Evolutionary conservation across 2,797 vertebrate genomes (phyloP), one percentile per base, ranked within the genome.

Genomic region (Tokudaia muenninki): DNA sequence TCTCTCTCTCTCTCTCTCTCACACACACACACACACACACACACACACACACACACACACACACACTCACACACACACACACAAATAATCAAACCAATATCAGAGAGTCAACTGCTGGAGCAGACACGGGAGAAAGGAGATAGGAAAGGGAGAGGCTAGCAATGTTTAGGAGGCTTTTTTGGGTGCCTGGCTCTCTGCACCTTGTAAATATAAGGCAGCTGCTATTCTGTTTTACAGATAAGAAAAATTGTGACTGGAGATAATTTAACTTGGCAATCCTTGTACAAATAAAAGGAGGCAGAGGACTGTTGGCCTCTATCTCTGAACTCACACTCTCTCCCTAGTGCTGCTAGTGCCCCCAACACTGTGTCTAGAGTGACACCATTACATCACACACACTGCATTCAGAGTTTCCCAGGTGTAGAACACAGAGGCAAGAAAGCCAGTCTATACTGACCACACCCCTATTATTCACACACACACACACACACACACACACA

Each of bases 61-160:
- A 19, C 34, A n/a, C 14, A n/a, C 34, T 19, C 17, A 72, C 17
- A 37, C 16, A 70, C 7, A n/a, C 7, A 70, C n/a, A 37, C 34
- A 37, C 7, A 6, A 12, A 95, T 78, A 89, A 79, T 88, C 57
- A 72, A 67, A 92, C n/a, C 90, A 79, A 74, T 94, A 77, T 83
- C 92, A 90, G 41, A 87, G 80, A 50, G 92, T 94, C 78, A 96
- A 94, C 19, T 84, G n/a, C 74, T 93, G 41, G 70, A 78, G n/a
- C 31, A 65, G 82, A 96, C 67, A 52, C 65, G 55, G 50, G 5
- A 77, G 16, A 47, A 78, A 52, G 24, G 29, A 61, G 44, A 19
- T 24, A 2, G 26, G 37, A 29, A 72, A 41, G 31, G 63, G 31
- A 57, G 67, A 59, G 44, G 21, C 5, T 6, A n/a, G 55, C 2